These are phyloP conservation scores for Chaetops frenatus DNA, from an alignment of 2,113 vertebrate species.

Conservation along the genomic window DNA sequence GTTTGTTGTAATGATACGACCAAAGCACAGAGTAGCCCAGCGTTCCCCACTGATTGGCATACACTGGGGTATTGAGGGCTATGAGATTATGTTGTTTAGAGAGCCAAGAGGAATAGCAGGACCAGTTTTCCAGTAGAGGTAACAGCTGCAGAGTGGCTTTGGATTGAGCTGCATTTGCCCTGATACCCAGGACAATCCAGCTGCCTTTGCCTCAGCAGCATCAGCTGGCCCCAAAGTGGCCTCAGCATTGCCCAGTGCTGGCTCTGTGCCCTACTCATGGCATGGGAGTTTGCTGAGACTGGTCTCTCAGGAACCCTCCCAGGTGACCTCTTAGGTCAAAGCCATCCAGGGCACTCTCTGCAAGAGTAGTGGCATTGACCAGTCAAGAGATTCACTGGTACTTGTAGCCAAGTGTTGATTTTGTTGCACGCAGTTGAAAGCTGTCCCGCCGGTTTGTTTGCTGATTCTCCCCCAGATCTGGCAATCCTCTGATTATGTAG, in stretches of 20 bases:
- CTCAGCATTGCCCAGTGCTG: fast-evolving
- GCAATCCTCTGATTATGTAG: constrained; percentile 3
- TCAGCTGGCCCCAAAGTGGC: fast-evolving
- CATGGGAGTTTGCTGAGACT: not conserved
- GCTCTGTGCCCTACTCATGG: not conserved
- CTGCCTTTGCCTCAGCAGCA: not conserved
- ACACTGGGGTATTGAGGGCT: not conserved
- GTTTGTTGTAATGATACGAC: not conserved
- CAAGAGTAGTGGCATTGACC: not conserved
- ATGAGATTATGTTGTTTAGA: not conserved
- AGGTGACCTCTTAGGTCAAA: not conserved
- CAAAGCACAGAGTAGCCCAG: not conserved
- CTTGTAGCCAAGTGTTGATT: not conserved
- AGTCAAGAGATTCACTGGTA: not conserved
- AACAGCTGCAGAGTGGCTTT: not conserved
- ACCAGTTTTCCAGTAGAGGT: not conserved
- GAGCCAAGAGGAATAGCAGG: not conserved
- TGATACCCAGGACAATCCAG: not conserved
- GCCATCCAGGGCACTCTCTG: not conserved
- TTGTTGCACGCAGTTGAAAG: not conserved
- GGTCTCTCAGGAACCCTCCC: not conserved
- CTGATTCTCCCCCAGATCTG: not conserved
- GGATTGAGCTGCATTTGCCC: not conserved
- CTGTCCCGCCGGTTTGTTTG: not conserved
- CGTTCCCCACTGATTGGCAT: not conserved